Base-by-base conservation (phyloP, 2,797 vertebrate species). In the Parauchenoglanis punctatus region DNA sequence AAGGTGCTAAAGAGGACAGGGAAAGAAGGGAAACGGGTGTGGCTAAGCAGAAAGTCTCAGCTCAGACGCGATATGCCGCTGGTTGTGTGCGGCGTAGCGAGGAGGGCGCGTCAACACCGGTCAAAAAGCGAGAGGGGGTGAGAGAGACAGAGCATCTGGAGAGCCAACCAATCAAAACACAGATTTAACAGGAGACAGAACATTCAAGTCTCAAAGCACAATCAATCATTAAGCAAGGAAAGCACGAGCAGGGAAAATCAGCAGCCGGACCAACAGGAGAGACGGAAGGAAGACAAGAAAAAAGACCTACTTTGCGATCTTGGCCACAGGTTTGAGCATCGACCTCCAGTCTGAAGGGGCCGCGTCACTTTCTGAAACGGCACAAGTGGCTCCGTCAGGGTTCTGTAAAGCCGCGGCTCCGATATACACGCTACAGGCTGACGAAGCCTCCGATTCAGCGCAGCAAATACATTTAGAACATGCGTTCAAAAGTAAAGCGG, bases 261-360 rank as follows among this genome's bases (percentile, higher is more conserved):
- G 15, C 31, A 23, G 17, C 0, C 5, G 49, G 31, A 17, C 3
- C 15, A 23, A 28, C 49, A 52, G 35, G 23, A 40, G 8, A 61
- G 25, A 11, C 77, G 3, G 28, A 10, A 31, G 4, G 17, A 25
- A 44, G 5, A 82, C n/a, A 7, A 12, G 6, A 12, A 8, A 46
- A 44, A 0, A 78, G 68, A 88, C 95, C 94, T 93, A 96, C 96
- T 94, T 95, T 4, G 91, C 58, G 28, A 92, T 95, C 92, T 94
- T 95, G 58, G 93, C 87, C 85, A 98, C 89, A 0, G 97, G 96
- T 88, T 97, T 99, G 89, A 99, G 90, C 25, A 52, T 96, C 0
- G 95, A 93, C 89, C 97, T 96, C 98, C 98, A 99, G 1, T 95
- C 96, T 5, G 94, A 93, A 0, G 97, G 98, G 40, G 92, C 87